Percentiles rank a stretch among this genome's conserved stretches.
Evolutionary conservation across 1,140 invertebrate genomes (phyloP).

Genomic region (Lordiphosa mommai): DNA sequence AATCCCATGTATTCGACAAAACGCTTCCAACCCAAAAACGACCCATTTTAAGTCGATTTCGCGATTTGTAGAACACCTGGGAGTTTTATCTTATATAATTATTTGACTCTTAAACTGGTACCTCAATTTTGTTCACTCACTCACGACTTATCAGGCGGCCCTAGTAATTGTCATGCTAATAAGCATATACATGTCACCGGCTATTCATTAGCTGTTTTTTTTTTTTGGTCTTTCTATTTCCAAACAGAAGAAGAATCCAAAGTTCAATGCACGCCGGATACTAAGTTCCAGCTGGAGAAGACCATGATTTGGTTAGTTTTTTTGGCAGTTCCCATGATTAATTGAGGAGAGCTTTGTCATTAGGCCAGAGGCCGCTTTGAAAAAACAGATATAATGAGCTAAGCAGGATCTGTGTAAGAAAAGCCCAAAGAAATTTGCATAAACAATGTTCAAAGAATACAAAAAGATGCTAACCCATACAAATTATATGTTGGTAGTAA

Average conservation of each 20-base stretch:
- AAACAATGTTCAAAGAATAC: constrained; percentile 23
- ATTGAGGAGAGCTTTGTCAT: constrained; percentile 27
- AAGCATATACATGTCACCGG: too few species aligned
- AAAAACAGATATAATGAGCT: background rate
- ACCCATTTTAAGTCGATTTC: too few species aligned
- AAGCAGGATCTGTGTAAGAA: constrained; percentile 53
- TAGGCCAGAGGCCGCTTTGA: background rate
- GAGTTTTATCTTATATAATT: too few species aligned
- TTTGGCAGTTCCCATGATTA: constrained; percentile 53
- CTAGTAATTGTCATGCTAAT: too few species aligned
- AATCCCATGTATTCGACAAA: too few species aligned
- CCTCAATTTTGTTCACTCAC: too few species aligned
- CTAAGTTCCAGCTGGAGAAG: constrained; percentile 8
- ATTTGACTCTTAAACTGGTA: too few species aligned
- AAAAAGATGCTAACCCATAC: constrained; percentile 22
- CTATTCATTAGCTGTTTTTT: too few species aligned
- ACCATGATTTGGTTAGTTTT: constrained; percentile 13
- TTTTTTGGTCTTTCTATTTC: constrained; percentile 40
- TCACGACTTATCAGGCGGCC: too few species aligned
- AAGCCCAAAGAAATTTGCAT: constrained; percentile 55
- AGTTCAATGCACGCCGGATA: constrained; percentile 53
- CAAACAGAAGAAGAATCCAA: constrained; percentile 29
- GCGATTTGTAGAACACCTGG: too few species aligned
- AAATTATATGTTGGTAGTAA: constrained; percentile 44
- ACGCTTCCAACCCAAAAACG: too few species aligned